phyloP scores from a whole-genome alignment of 2,888 invertebrate genomes.

The Parnassius glacialis region DNA sequence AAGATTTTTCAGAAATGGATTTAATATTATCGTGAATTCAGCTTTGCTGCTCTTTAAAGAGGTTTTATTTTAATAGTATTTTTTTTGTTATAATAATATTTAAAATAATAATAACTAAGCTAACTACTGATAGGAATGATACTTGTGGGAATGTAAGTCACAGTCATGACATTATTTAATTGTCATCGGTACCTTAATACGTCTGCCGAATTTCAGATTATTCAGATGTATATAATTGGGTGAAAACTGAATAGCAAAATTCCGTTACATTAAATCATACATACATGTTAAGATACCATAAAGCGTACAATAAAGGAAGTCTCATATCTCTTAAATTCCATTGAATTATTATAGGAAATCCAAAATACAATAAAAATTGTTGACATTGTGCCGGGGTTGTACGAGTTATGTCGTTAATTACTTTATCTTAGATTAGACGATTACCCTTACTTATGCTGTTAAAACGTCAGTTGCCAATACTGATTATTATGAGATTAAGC shows the following conservation, averaged over 20 bases:
- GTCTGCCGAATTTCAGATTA: too few species aligned
- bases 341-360: slow-evolving; percentile 2
- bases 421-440: not conserved
- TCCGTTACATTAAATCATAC: not conserved
- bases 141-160: too few species aligned
- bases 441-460: not conserved
- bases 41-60: slow-evolving; percentile 2
- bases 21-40: slow-evolving; percentile 18
- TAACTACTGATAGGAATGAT: too few species aligned
- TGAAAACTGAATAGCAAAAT: too few species aligned
- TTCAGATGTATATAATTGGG: too few species aligned
- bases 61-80: not conserved
- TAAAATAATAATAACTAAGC: not conserved
- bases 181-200: not conserved
- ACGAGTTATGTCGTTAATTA: slow-evolving; percentile 10
- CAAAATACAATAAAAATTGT: slow-evolving; percentile 4
- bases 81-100: not conserved
- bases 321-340: slow-evolving; percentile 5
- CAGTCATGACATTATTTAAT: too few species aligned
- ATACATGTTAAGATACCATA: not conserved
- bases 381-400: not conserved
- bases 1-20: slow-evolving; percentile 14
- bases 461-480: not conserved
- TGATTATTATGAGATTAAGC: not conserved
- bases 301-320: not conserved